Conservation (phyloP, 1,140 invertebrate genomes). For the Drosophila obscura region DNA sequence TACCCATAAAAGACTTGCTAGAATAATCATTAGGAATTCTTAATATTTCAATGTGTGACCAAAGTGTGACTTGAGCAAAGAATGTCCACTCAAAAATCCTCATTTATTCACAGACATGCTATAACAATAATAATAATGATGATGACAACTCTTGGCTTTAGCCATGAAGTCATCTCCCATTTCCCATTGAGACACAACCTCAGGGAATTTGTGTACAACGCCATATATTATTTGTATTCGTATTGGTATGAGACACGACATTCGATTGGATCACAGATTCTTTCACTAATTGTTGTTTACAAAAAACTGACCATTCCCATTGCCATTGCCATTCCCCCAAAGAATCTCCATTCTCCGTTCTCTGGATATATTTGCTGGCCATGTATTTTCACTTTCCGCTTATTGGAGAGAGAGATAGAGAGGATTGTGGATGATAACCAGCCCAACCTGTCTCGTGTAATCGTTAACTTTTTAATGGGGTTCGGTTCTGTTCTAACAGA, state of each 20-base stretch:
- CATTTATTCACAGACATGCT: conserved; percentile 24
- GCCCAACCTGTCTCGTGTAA: conserved; percentile 50
- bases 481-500: conserved; percentile 28
- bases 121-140: conserved; percentile 44
- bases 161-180: conserved; percentile 42
- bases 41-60: too few relatives aligned
- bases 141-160: conserved; percentile 24
- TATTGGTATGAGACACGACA: not conserved
- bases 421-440: conserved; percentile 22
- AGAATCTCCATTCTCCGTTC: not conserved
- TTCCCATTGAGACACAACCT: conserved; percentile 2
- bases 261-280: conserved; percentile 42
- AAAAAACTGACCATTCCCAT: conserved; percentile 14
- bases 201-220: conserved; percentile 14
- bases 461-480: conserved; percentile 47
- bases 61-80: too few relatives aligned
- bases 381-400: conserved; percentile 52
- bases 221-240: conserved; percentile 6
- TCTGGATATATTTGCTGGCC: conserved; percentile 39
- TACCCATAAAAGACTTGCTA: not conserved
- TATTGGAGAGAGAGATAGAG: not conserved
- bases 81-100: conserved; percentile 12
- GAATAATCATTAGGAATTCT: not conserved
- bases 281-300: conserved; percentile 42
- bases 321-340: conserved; percentile 4